Evolutionary conservation across 1,140 invertebrate species (phyloP).

Genomic region (Rhizoglyphus robini): DNA sequence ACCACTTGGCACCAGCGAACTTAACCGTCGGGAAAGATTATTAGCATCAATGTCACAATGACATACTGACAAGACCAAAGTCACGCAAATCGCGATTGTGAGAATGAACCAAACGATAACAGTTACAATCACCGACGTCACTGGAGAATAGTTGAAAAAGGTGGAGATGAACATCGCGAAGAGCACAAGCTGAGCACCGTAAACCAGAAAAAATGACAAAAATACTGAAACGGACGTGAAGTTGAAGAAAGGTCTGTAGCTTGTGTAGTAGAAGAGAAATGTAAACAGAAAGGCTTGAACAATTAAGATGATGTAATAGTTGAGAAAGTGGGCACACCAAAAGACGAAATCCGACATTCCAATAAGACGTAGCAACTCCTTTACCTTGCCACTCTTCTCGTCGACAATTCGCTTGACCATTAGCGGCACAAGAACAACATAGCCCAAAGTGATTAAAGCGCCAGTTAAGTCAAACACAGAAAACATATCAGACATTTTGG

Average conservation of each 20-base stretch:
- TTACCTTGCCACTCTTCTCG: constrained; percentile 14
- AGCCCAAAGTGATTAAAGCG: constrained; percentile 4
- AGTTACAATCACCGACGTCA: neutral
- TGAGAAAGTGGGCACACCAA: constrained; percentile 47
- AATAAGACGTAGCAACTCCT: constrained; percentile 48
- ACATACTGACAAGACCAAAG: constrained; percentile 16
- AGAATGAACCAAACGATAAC: constrained; percentile 22
- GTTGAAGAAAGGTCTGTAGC: neutral
- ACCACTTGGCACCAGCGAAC: constrained; percentile 13
- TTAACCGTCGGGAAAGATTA: neutral
- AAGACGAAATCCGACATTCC: constrained; percentile 44
- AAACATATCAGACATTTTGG: neutral
- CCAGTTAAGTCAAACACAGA: constrained; percentile 12
- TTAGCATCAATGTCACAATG: neutral
- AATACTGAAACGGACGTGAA: neutral
- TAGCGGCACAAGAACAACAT: constrained; percentile 9
- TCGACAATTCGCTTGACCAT: constrained; percentile 22
- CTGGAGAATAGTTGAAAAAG: too few species aligned
- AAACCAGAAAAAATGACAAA: neutral
- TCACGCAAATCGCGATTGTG: constrained; percentile 24
- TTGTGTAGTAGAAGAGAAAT: neutral
- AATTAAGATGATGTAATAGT: constrained; percentile 40
- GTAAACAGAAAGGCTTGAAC: constrained; percentile 36
- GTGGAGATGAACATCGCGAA: constrained; percentile 6
- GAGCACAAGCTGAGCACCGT: constrained; percentile 2